Base-by-base conservation (phyloP, 2,797 vertebrate species). In the Lutra lutra region DNA sequence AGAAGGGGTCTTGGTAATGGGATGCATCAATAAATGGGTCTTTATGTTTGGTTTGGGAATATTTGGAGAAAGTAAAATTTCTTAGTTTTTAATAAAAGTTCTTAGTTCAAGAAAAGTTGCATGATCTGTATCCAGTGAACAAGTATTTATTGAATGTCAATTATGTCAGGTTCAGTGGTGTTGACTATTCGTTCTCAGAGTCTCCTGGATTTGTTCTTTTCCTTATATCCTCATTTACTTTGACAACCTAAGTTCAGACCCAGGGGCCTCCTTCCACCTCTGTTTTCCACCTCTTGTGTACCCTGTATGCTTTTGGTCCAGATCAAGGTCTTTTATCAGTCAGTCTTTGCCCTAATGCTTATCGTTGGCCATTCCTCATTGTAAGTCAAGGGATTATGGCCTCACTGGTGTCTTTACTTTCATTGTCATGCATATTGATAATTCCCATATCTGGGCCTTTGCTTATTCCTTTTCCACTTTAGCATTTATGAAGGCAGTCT, bases 31-130 rank as follows among this genome's bases (percentile, higher is more conserved):
- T 86, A 80, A 90, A 3, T 92, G 84, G 38, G 11, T 77, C 51
- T 91, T 91, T 58, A 32, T 70, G 85, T 82, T 91, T 89, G 77
- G 32, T 82, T 91, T 89, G 17, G 56, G 70, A 75, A 68, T 95
- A 48, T 91, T 35, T 72, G 25, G 40, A 58, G 5, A 88, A 92
- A 77, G 79, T 77, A 82, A 72, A 83, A 91, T 77, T 70, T 77
- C 78, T 86, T 86, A 29, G 27, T 92, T 89, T 54, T 54, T 54
- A 70, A 66, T 77, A 82, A 72, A 83, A 91, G 72, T 70, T 77
- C 78, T 86, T 86, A 29, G 27, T 92, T 89, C 51, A 54, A 54
- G 60, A 95, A 95, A 95, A 48, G 46, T 70, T 88, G 38, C 15
- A 82, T 87, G 27, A 58, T 75, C 62, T 60, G 64, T 86, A 29